Evolutionary conservation across 2,888 invertebrate species (phyloP), one percentile per base, ranked within the genome.

Genomic region (Tetanocera ferruginea): DNA sequence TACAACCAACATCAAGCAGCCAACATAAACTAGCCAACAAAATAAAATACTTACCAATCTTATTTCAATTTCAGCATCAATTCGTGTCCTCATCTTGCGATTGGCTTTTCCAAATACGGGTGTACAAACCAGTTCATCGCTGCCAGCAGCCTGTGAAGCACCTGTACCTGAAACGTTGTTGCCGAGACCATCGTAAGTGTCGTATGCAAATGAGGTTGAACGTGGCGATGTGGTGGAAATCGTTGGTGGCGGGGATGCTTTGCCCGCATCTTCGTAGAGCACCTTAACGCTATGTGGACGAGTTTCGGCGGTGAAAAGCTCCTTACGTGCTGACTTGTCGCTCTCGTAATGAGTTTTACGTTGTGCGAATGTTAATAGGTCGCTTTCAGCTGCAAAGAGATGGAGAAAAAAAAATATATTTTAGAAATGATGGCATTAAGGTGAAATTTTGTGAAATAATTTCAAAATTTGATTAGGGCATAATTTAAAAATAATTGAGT

Each of bases 31-130:
- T 9, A 23, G 25, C 60, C 5, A 28, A 60, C 5, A n/a, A 23
- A 23, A 34, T 43, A 76, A 23, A 3, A 31, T 76, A 93, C 95
- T 94, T 91, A 97, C 97, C 92, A 96, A 93, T 91, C 94, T 92
- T 80, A 96, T 96, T 91, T 97, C 97, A 87, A 97, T 97, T 89
- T 96, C 96, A 83, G 95, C 93, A 88, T 94, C 93, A 81, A 94
- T 91, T 88, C 92, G 93, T 86, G 92, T 93, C 85, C 92, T 92
- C 85, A 94, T 92, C 85, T 92, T 93, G 87, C 92, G 91, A 86
- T 94, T 91, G 87, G 93, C 93, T 83, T 93, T 93, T 83, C 95
- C 93, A 85, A 96, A 92, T 78, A 96, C 93, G 77, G 96, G 95
- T 83, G 96, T 95, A 91, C 95, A 96, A 83, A 95, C 91, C 90